Base-by-base conservation (phyloP, 2,888 invertebrate genomes). In the Capitulum mitella region DNA sequence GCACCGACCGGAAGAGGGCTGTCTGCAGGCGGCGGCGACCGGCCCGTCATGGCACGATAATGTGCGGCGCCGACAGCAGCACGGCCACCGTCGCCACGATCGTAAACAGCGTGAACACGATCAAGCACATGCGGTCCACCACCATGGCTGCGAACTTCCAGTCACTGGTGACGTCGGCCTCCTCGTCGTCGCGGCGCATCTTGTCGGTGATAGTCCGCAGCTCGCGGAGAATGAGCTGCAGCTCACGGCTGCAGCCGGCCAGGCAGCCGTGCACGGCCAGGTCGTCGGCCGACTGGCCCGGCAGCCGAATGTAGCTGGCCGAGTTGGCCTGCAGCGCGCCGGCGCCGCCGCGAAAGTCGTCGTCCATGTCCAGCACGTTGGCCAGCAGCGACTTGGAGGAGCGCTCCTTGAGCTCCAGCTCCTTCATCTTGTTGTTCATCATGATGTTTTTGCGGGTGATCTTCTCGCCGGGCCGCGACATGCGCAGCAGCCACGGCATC, bases 61-160 rank as follows among this genome's bases (percentile, higher is more conserved):
- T 83, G 81, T 96, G 95, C 85, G 96, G 96, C 88, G 96, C 96
- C 88, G 95, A 94, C 89, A 95, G 92, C 88, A 97, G 92, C 90
- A 96, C 95, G 89, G 95, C 95, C 90, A 95, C 92, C 88, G 96
- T 95, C 88, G 95, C 95, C 89, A 95, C 92, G 90, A 95, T 94
- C 89, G 96, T 96, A 91, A 96, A 96, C 90, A 95, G 91, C 89
- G 96, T 95, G 92, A 98, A 98, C 90, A 97, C 93, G 91, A 97
- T 95, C 92, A 98, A 94, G 93, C 98, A 98, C 91, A 97, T 92
- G 91, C 97, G 93, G 92, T 98, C 98, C 90, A 98, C 95, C 89
- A 98, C 97, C 95, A 97, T 97, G 88, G 97, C 97, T 88, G 97
- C 97, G 89, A 97, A 98, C 90, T 97, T 97, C 98, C 98, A 98